phyloP scores from a whole-genome alignment of 1,140 invertebrate genomes.

The Monochamus saltuarius region DNA sequence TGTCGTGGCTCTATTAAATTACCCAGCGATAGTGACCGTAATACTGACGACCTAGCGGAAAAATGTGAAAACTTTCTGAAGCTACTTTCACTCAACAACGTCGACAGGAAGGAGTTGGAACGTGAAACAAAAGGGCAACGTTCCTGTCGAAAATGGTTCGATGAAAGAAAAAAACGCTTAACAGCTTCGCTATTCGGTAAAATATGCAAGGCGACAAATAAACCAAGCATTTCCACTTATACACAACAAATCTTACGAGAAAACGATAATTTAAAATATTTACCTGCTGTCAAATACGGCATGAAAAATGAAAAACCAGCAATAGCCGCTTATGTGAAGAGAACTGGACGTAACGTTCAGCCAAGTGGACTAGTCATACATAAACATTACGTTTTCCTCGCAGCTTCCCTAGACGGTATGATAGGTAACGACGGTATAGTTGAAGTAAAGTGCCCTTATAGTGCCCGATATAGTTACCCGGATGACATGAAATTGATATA shows the following conservation, averaged over 20 bases:
- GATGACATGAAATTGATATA: constrained; percentile 22
- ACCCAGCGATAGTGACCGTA: too few species aligned
- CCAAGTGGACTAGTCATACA: constrained; percentile 49
- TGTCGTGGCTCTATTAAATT: too few species aligned
- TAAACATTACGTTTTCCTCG: constrained; percentile 44
- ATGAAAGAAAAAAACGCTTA: constrained; percentile 36
- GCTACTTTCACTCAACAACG: too few species aligned
- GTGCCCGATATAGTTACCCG: constrained; percentile 5
- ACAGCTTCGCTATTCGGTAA: constrained; percentile 49
- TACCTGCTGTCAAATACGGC: constrained; percentile 36
- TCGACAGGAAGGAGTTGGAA: too few species aligned
- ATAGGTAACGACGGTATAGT: constrained; percentile 38
- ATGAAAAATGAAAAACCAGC: constrained; percentile 42
- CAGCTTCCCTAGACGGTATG: constrained; percentile 51
- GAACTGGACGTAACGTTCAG: constrained; percentile 31
- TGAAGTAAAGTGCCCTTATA: too few species aligned
- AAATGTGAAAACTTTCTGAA: too few species aligned
- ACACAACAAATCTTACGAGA: constrained; percentile 34
- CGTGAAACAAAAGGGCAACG: too few species aligned
- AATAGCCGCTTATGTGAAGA: constrained; percentile 30
- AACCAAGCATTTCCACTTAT: background rate
- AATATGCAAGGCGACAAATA: constrained; percentile 38
- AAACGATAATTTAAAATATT: constrained; percentile 29
- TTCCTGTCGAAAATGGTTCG: too few species aligned
- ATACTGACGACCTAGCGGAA: too few species aligned